Conservation (phyloP, 1,140 invertebrate species). For the Bactericera cockerelli region DNA sequence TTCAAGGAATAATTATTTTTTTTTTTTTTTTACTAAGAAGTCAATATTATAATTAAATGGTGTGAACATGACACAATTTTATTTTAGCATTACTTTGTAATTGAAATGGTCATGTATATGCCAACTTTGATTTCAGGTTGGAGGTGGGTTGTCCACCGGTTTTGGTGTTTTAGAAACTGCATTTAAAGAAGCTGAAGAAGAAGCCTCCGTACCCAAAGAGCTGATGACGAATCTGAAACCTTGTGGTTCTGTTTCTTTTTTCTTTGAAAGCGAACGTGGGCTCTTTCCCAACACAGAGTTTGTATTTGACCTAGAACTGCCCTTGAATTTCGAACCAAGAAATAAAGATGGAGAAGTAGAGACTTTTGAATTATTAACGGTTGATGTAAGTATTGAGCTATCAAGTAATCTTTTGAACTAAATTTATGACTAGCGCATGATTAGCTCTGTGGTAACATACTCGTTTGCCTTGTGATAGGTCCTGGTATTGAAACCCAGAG, state of each 20-base stretch:
- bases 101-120: too few relatives aligned
- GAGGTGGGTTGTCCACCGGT: constrained; percentile 77
- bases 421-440: too few relatives aligned
- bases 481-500: too few relatives aligned
- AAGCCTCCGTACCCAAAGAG: constrained; percentile 66
- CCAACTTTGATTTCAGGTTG: constrained; percentile 45
- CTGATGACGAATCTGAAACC: constrained; percentile 58
- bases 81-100: too few relatives aligned
- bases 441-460: too few relatives aligned
- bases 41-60: too few relatives aligned
- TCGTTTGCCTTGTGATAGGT: too few relatives aligned
- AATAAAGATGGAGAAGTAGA: constrained; percentile 89
- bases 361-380: constrained; percentile 67
- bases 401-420: too few relatives aligned
- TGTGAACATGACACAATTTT: too few relatives aligned
- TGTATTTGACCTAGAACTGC: constrained; percentile 85
- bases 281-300: constrained; percentile 88
- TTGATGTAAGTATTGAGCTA: constrained; percentile 42
- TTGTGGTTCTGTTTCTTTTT: constrained; percentile 74
- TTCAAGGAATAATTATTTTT: too few relatives aligned
- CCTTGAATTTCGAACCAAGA: constrained; percentile 69
- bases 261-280: constrained; percentile 80
- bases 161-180: constrained; percentile 74
- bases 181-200: constrained; percentile 83
- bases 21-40: too few relatives aligned